These are phyloP conservation scores for Callorhinus ursinus DNA, from an alignment of 2,113 vertebrate species.

Conservation along the genomic window DNA sequence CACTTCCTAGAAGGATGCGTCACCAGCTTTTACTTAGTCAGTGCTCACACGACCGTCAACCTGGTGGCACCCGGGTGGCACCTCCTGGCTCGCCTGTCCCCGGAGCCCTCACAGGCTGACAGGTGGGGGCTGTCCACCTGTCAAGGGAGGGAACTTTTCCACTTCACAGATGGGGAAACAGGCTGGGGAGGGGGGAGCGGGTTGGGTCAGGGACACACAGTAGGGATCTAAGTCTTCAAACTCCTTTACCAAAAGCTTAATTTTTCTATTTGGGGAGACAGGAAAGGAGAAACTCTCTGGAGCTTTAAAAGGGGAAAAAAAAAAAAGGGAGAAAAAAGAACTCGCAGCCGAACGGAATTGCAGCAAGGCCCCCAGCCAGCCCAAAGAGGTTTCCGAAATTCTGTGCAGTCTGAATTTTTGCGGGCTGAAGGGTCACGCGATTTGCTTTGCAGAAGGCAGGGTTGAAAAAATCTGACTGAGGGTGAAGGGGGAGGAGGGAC, in stretches of 20 bases:
- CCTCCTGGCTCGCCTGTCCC: neutral
- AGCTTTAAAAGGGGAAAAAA: neutral
- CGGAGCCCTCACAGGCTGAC: neutral
- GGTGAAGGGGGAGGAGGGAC: neutral
- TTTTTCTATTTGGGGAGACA: neutral
- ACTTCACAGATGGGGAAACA: neutral
- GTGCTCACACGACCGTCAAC: neutral
- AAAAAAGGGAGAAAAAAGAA: neutral
- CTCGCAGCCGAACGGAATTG: neutral
- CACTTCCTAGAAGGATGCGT: slow-evolving; percentile 64
- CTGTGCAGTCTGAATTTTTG: slow-evolving; percentile 62
- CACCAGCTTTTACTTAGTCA: slow-evolving; percentile 46
- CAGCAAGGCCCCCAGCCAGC: slow-evolving; percentile 45
- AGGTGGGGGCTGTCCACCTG: neutral
- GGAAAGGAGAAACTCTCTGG: neutral
- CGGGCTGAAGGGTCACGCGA: slow-evolving; percentile 72
- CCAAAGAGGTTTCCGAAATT: slow-evolving; percentile 53
- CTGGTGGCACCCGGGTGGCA: fast-evolving
- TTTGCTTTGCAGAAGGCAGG: slow-evolving; percentile 70
- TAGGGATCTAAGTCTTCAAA: slow-evolving; percentile 21
- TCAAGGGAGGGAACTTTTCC: neutral
- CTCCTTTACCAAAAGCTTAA: neutral
- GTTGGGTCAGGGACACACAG: neutral
- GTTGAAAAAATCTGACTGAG: slow-evolving; percentile 54
- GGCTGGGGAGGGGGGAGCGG: neutral